phyloP scores from a whole-genome alignment of 2,888 invertebrate genomes.

The Halictus ligatus region DNA sequence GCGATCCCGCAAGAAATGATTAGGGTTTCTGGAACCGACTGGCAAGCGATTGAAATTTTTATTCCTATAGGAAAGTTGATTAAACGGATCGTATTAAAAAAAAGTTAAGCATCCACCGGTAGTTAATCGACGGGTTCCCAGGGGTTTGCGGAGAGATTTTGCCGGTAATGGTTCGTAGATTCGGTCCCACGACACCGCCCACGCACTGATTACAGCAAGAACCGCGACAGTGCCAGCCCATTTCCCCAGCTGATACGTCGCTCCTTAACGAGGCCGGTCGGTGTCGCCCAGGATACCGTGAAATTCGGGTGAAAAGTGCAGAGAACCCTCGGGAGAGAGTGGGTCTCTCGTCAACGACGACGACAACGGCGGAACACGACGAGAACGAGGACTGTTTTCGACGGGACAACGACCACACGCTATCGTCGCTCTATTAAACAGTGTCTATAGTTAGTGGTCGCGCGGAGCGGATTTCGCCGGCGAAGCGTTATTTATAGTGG shows the following conservation, averaged over 20 bases:
- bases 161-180: slow-evolving; percentile 61
- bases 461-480: slow-evolving; percentile 50
- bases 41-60: neutral
- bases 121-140: neutral
- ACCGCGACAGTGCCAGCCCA: slow-evolving; percentile 55
- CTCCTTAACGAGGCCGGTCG: slow-evolving; percentile 56
- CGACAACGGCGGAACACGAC: neutral
- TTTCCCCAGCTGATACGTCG: slow-evolving; percentile 67
- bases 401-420: slow-evolving; percentile 10
- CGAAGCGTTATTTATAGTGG: slow-evolving; percentile 44
- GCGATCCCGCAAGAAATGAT: neutral
- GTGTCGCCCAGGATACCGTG: slow-evolving; percentile 35
- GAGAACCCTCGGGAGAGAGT: slow-evolving; percentile 13
- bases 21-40: neutral
- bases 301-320: slow-evolving; percentile 37
- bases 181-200: slow-evolving; percentile 67
- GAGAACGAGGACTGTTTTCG: slow-evolving; percentile 7
- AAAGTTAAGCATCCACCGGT: neutral
- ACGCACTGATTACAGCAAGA: slow-evolving; percentile 71
- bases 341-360: neutral
- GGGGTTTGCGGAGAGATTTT: slow-evolving; percentile 51
- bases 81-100: neutral
- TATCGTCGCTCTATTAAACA: slow-evolving; percentile 41
- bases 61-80: neutral
- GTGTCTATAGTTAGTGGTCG: slow-evolving; percentile 33